Evolutionary conservation across 2,113 vertebrate genomes (phyloP).

Genomic region (Ariopsis seemanni): DNA sequence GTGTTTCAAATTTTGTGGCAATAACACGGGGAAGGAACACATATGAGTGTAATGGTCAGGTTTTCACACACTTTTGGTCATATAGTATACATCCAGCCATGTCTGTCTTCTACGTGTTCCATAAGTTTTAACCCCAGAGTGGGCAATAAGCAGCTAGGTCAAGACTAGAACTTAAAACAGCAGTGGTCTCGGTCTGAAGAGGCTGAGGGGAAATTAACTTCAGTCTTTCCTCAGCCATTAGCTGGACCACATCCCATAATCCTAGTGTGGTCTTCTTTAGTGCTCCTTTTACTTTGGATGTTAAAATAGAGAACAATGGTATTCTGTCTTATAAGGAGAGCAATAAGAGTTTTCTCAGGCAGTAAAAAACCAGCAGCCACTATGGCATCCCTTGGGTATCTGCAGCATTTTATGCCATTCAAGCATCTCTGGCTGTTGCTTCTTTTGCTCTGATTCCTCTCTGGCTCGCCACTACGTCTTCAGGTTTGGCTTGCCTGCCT

Average conservation of each 20-base stretch:
- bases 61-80: neutral
- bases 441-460: neutral
- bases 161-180: neutral
- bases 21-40: neutral
- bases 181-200: neutral
- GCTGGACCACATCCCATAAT: neutral
- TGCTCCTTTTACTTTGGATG: neutral
- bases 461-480: neutral
- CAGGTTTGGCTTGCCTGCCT: neutral
- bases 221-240: neutral
- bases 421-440: slow-evolving; percentile 1
- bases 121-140: neutral
- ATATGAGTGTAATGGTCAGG: neutral
- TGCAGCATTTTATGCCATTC: neutral
- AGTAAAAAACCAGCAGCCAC: neutral
- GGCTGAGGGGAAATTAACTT: neutral
- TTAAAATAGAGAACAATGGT: neutral
- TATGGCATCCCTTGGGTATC: neutral
- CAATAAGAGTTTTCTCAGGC: neutral
- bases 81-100: neutral
- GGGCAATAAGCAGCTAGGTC: neutral
- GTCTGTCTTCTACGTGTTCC: neutral
- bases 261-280: neutral
- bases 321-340: neutral
- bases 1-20: neutral